Base-by-base conservation (phyloP, 2,113 vertebrate species). In the Podarcis muralis region DNA sequence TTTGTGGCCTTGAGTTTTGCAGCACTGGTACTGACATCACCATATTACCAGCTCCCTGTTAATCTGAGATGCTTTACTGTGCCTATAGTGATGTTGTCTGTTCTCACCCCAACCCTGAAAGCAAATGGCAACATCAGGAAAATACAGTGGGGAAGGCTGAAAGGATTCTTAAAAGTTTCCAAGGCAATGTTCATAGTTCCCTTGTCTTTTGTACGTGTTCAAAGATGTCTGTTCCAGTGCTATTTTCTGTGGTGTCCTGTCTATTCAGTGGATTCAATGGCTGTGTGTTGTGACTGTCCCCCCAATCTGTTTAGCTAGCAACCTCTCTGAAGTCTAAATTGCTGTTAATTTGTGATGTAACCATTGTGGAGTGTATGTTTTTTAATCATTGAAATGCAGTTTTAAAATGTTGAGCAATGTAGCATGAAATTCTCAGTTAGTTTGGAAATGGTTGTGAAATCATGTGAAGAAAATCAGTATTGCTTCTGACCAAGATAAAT, bases 401-500 rank as follows among this genome's bases (percentile, higher is more conserved):
- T 96, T 84, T 94, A 90, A 97, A 97, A 97, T 95, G 95, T 97
- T 95, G 86, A 89, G 95, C 96, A 96, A 97, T 95, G 95, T 97
- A 96, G 97, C 97, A 96, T 97, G 97, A 98, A 97, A 97, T 97
- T 95, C 95, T 97, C 95, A 96, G 96, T 96, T 97, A 97, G 97
- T 96, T 97, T 97, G 94, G 95, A 96, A 97, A 97, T 97, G 95
- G 96, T 97, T 97, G 96, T 96, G 97, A 97, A 97, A 96, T 96
- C 97, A 96, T 97, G 97, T 97, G 97, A 97, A 97, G 97, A 98
- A 97, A 97, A 91, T 97, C 97, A 97, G 93, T 97, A 96, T 97
- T 97, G 93, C 97, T 97, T 97, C 97, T 97, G 97, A 97, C 97
- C 97, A 97, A 98, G 97, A 98, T 97, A 96, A 97, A 97, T 97